phyloP scores from a whole-genome alignment of 1,140 invertebrate genomes.

The Psilanteris sp. region DNA sequence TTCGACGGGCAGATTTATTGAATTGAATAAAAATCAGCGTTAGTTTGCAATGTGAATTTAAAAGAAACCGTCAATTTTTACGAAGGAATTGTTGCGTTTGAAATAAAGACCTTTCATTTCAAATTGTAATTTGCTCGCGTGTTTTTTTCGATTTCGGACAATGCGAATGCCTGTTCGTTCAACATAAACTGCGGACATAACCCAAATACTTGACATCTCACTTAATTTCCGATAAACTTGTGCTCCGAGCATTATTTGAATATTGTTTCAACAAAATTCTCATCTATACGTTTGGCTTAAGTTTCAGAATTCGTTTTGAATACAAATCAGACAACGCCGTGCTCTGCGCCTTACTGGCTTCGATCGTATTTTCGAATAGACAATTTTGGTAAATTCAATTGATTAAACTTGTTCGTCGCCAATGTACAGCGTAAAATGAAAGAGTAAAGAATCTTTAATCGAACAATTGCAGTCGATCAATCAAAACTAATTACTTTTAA shows the following conservation, averaged over 20 bases:
- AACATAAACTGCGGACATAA: constrained; percentile 12
- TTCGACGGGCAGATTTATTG: too few species aligned
- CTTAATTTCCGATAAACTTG: constrained; percentile 24
- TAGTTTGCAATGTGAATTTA: too few species aligned
- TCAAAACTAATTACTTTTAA: too few species aligned
- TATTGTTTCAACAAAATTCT: constrained; percentile 24
- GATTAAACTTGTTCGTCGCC: not conserved
- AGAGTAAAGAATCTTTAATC: not conserved
- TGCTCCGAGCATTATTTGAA: constrained; percentile 20
- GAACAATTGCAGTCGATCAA: too few species aligned
- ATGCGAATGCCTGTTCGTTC: too few species aligned
- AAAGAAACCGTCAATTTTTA: too few species aligned
- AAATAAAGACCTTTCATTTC: too few species aligned
- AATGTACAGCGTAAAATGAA: constrained; percentile 1
- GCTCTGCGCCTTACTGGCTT: too few species aligned
- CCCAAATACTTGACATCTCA: constrained; percentile 19
- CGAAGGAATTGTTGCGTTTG: too few species aligned
- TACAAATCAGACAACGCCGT: constrained; percentile 1
- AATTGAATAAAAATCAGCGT: too few species aligned
- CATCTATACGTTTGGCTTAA: constrained; percentile 4
- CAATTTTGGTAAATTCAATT: constrained; percentile 22
- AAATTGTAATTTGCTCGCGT: too few species aligned
- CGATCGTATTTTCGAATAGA: not conserved
- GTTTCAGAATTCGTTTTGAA: constrained; percentile 20
- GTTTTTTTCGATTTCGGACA: too few species aligned